Evolutionary conservation across 2,113 vertebrate genomes (phyloP).

Genomic region (Bubo blakistoni): DNA sequence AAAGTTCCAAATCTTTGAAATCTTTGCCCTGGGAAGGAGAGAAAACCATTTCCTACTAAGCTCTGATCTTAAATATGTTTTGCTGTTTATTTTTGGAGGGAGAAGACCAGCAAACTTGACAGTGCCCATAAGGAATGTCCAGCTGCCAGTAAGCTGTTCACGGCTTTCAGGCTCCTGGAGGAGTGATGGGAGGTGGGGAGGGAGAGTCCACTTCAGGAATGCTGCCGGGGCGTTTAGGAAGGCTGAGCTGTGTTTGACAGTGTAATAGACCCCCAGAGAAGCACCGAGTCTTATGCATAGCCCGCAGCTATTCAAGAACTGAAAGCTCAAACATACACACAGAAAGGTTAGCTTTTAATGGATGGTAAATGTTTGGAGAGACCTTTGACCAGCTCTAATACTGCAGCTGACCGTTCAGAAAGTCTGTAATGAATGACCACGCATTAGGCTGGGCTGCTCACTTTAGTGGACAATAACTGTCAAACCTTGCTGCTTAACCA

Average conservation of each 20-base stretch:
- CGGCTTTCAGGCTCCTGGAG: not conserved
- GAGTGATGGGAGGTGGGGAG: not conserved
- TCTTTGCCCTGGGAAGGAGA: not conserved
- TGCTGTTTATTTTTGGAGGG: not conserved
- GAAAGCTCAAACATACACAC: conserved; percentile 9
- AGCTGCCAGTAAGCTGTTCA: conserved; percentile 12
- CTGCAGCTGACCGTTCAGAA: conserved; percentile 40
- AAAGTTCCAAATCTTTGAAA: not conserved
- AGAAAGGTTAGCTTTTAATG: conserved; percentile 65
- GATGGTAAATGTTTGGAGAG: conserved; percentile 66
- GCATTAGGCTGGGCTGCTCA: conserved; percentile 46
- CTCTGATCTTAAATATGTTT: not conserved
- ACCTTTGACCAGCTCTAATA: conserved; percentile 69
- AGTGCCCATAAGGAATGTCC: conserved; percentile 61
- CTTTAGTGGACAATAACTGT: conserved; percentile 21
- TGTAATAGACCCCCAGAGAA: conserved; percentile 19
- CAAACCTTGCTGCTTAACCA: not conserved
- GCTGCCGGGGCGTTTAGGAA: not conserved
- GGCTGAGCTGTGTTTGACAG: not conserved
- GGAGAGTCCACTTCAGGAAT: not conserved
- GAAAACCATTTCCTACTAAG: not conserved
- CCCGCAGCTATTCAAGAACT: conserved; percentile 37
- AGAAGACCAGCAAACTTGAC: conserved; percentile 61
- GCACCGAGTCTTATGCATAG: not conserved
- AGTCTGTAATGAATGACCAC: not conserved